Evolutionary conservation across 2,797 vertebrate genomes (phyloP), one percentile per base, ranked within the genome.

Genomic region (Coregonus ussuriensis): DNA sequence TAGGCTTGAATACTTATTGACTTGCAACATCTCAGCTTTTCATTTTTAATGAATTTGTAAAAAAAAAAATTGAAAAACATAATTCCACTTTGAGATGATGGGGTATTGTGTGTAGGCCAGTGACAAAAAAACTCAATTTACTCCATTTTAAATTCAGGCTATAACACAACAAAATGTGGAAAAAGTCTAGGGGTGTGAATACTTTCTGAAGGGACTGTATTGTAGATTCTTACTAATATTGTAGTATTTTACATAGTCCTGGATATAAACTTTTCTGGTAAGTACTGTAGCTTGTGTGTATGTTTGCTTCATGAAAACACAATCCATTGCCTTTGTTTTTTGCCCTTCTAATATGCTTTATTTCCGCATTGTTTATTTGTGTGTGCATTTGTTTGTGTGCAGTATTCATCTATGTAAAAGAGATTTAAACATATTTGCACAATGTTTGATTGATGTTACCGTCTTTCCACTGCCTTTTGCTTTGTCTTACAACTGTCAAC

Each of bases 261-360:
- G 83, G 52, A 71, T 78, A 72, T 81, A 51, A 52, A 54, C 53
- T 62, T 75, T 79, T 74, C 76, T 76, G 86, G 86, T 89, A 89
- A 89, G 88, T 87, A 25, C 6, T 63, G 7, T 63, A 85, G 56
- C 65, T 74, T 81, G 69, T 77, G 72, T 81, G 56, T 6, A 37
- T 59, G 56, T 83, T 82, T 74, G 56, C n/a, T 53, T 56, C 0
- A 54, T 76, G 41, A 81, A 47, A 86, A 78, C 76, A 75, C 75
- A 85, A 71, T 56, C 37, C 33, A 52, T 71, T 62, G 67, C 47
- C 16, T 77, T 63, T 25, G 21, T 63, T 25, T 47, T 47, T 9
- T 47, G 41, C 41, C 41, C 41, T 47, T 47, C 41, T 11, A 3
- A 47, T 47, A 47, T 78, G 74, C 29, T 71, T 31, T 62, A 52